Evolutionary conservation across 2,797 vertebrate genomes (phyloP).

Genomic region (Pitangus sulphuratus): DNA sequence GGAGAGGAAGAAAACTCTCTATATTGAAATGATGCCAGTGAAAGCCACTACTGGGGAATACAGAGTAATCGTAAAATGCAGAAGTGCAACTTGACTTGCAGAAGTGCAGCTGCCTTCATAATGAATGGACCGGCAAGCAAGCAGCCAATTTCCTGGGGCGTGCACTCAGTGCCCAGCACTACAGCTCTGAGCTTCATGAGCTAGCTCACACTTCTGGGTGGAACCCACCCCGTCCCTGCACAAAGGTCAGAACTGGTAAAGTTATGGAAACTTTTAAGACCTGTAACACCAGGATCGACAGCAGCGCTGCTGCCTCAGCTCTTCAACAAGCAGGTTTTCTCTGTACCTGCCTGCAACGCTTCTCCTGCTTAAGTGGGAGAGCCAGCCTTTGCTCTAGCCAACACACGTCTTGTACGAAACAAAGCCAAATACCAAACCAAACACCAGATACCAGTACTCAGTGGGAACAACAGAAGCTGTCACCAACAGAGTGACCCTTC

Average conservation of each 20-base stretch:
- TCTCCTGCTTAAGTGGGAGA: background rate
- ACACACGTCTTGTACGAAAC: fast-evolving
- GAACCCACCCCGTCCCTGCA: background rate
- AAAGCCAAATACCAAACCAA: background rate
- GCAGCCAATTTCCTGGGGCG: background rate
- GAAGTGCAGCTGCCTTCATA: background rate
- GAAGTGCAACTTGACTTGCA: background rate
- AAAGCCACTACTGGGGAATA: background rate
- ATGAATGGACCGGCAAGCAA: fast-evolving
- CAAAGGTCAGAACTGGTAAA: background rate
- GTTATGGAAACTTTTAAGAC: background rate
- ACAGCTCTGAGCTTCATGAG: fast-evolving
- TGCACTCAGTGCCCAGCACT: fast-evolving
- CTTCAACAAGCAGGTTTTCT: background rate
- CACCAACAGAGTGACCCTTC: background rate
- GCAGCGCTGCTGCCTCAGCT: background rate
- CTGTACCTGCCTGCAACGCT: background rate
- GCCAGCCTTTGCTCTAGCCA: fast-evolving
- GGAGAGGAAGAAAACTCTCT: background rate
- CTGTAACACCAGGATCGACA: background rate
- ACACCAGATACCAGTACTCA: background rate
- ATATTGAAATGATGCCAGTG: background rate
- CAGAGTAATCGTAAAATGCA: background rate
- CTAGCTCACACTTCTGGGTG: too few species aligned
- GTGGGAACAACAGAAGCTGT: background rate